Base-by-base conservation (phyloP, 2,888 invertebrate genomes). In the Periphyllus acericola region DNA sequence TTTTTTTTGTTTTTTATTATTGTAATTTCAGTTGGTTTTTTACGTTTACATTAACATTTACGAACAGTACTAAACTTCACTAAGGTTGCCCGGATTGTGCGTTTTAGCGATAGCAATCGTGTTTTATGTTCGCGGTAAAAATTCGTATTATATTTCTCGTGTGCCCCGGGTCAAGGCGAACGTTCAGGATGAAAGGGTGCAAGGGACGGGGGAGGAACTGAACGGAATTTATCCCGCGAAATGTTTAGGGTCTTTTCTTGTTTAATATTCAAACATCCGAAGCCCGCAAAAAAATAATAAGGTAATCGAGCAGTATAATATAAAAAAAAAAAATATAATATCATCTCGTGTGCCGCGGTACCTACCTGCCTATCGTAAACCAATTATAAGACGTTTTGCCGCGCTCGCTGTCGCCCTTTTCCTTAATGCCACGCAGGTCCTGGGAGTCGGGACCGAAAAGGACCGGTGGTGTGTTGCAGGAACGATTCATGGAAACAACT, bases 191-290 rank as follows among this genome's bases (percentile, higher is more conserved):
- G n/a, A n/a, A 11, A 46, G 11, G 46, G 46, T 46, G 46, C n/a
- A n/a, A n/a, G 46, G 46, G 46, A 46, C n/a, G 25, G 25, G 11
- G 8, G 25, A 25, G n/a, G n/a, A 76, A 46, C 14, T 36, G 29
- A 46, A 85, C 36, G n/a, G 78, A 80, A 80, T 86, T 72, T 52
- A 86, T 86, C 79, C n/a, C 34, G 60, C 19, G 8, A 60, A 60
- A 60, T 21, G 21, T 25, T 25, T 25, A 60, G 3, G 25, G 60
- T 60, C 8, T 60, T 52, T 6, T 25, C 60, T 46, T 11, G 21
- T 60, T 60, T 60, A 25, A 25, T 60, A 60, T 60, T 19, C 60
- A 60, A 60, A 60, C 0, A 60, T 21, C 6, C 60, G 60, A 25
- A 60, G 21, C 21, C 21, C 60, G 25, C 25, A 6, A 21, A 21